Conservation (phyloP, 2,113 vertebrate genomes). For the Crotophaga sulcirostris region DNA sequence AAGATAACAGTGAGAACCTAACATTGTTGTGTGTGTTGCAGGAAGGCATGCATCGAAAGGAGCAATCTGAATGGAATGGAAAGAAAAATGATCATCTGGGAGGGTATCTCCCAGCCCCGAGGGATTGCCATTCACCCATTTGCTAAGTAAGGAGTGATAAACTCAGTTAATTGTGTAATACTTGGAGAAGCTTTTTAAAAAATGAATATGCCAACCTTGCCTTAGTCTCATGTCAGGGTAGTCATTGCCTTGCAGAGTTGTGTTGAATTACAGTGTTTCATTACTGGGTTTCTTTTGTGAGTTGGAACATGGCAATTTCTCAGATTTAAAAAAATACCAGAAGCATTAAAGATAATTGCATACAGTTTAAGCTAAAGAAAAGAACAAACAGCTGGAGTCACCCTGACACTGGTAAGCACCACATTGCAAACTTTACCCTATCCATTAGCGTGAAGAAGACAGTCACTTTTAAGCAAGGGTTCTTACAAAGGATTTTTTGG, state of each 20-base stretch:
- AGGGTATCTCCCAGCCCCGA: conserved; percentile 80
- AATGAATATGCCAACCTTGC: background rate
- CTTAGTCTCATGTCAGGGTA: background rate
- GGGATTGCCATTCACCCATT: conserved; percentile 88
- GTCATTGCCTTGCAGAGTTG: background rate
- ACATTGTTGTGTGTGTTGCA: conserved; percentile 59
- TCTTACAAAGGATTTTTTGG: background rate
- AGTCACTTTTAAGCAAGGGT: background rate
- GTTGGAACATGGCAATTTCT: background rate
- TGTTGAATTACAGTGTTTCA: background rate
- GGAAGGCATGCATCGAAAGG: conserved; percentile 80
- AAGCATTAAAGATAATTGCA: background rate
- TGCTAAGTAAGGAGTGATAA: conserved; percentile 80
- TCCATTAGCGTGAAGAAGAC: background rate
- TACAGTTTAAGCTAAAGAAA: background rate
- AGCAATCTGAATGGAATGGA: conserved; percentile 81
- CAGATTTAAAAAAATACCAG: background rate
- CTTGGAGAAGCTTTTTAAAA: background rate
- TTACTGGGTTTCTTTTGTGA: background rate
- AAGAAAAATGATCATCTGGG: conserved; percentile 76
- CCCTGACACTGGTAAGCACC: background rate
- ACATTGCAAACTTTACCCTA: background rate
- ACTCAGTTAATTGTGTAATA: background rate
- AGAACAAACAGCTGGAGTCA: background rate
- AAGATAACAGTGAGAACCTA: background rate